Conservation (phyloP, 2,113 vertebrate genomes). For the Mormyrus lacerda region DNA sequence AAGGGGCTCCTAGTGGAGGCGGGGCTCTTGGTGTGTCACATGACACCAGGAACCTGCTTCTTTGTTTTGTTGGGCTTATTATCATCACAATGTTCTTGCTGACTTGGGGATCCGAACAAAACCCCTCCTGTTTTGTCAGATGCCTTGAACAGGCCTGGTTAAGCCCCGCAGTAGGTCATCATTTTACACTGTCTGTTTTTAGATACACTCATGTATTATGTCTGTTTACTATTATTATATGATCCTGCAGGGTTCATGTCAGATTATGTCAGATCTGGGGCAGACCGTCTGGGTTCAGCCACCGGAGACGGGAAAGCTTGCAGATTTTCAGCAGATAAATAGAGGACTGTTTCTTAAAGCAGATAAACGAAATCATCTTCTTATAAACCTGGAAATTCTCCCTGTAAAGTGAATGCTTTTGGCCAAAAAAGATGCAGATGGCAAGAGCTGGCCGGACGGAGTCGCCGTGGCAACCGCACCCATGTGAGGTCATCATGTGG, state of each 20-base stretch:
- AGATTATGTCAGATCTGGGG: background rate
- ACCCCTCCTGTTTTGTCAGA: background rate
- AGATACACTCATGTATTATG: background rate
- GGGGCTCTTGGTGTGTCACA: background rate
- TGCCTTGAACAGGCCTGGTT: background rate
- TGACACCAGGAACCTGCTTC: background rate
- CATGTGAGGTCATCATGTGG: background rate
- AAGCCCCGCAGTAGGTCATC: no score
- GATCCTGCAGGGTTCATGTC: background rate
- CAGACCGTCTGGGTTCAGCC: background rate
- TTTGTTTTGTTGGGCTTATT: background rate
- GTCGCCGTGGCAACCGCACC: background rate
- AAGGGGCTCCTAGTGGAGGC: background rate
- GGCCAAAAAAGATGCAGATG: background rate
- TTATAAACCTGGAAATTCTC: background rate
- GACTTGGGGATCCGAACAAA: background rate
- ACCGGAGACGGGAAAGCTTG: background rate
- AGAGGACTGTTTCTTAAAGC: background rate
- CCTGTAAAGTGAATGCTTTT: background rate
- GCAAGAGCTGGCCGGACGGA: background rate
- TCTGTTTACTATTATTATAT: background rate
- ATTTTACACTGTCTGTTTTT: background rate
- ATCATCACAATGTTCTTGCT: background rate
- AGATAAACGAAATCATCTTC: background rate
- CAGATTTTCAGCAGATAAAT: background rate